A percentile compares a stretch with the other conserved stretches of the same genome.
phyloP scores from a whole-genome alignment of 2,888 invertebrate species.

The Callyntrura guangdongensis region DNA sequence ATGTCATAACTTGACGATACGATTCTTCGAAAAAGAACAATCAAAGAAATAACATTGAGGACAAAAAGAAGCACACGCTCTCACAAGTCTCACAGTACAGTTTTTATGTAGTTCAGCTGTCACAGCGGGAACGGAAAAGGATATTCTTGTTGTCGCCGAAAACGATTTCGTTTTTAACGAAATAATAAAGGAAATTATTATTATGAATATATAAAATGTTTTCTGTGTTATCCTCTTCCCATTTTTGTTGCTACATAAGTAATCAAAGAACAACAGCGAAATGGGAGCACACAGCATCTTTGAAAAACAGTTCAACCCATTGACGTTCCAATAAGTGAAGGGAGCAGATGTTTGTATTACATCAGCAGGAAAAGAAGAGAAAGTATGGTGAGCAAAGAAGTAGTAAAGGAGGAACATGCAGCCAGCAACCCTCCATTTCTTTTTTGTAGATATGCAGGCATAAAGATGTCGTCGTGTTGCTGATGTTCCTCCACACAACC shows the following conservation, averaged over 20 bases:
- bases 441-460: too few relatives aligned
- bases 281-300: not conserved
- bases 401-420: not conserved
- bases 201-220: not conserved
- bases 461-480: too few relatives aligned
- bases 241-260: too few relatives aligned
- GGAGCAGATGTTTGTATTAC: slow-evolving; percentile 69
- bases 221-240: not conserved
- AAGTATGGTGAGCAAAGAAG: not conserved
- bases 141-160: too few relatives aligned
- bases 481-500: too few relatives aligned
- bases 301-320: not conserved
- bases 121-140: slow-evolving; percentile 28
- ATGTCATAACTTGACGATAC: slow-evolving; percentile 33
- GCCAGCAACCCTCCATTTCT: not conserved
- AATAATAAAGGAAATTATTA: slow-evolving; percentile 36
- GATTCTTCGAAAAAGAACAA: slow-evolving; percentile 33
- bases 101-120: slow-evolving; percentile 64
- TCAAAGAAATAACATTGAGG: not conserved
- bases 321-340: slow-evolving; percentile 58
- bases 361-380: not conserved
- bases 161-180: slow-evolving; percentile 20
- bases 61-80: too few relatives aligned
- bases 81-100: too few relatives aligned
- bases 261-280: not conserved